phyloP scores from a whole-genome alignment of 2,888 invertebrate species.

The Ichneumoninae sp. region DNA sequence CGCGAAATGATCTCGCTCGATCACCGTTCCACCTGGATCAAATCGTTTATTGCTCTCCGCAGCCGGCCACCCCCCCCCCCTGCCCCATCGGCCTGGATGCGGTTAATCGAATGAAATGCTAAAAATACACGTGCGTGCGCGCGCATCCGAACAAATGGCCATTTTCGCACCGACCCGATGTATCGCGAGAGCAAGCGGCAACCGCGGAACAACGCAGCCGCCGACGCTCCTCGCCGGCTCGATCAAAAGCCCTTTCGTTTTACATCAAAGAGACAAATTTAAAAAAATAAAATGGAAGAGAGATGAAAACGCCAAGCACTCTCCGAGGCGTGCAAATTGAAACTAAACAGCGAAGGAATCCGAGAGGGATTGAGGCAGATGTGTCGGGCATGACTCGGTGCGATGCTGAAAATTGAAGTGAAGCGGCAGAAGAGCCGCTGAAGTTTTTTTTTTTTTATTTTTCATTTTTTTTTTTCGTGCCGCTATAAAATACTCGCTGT shows the following conservation, averaged over 20 bases:
- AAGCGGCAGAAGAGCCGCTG: background rate
- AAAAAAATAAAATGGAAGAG: background rate
- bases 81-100: background rate
- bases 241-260: slow-evolving; percentile 1
- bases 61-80: background rate
- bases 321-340: slow-evolving; percentile 19
- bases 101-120: slow-evolving; percentile 34
- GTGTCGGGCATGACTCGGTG: slow-evolving; percentile 10
- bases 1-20: slow-evolving; percentile 58
- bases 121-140: slow-evolving; percentile 12
- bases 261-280: background rate
- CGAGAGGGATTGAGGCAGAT: slow-evolving; percentile 4
- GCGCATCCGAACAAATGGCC: background rate
- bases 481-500: slow-evolving; percentile 2
- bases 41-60: slow-evolving; percentile 37
- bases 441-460: background rate
- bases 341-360: slow-evolving; percentile 30
- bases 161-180: background rate
- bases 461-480: background rate
- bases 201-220: background rate
- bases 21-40: slow-evolving; percentile 43
- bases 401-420: slow-evolving; percentile 12
- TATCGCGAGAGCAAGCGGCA: background rate
- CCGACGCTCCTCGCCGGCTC: background rate
- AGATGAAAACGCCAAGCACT: slow-evolving; percentile 4